Percentiles rank a stretch among this genome's conserved stretches.
These are phyloP conservation scores for Cavia aperea DNA, from an alignment of 2,113 vertebrate genomes.

Conservation along the genomic window DNA sequence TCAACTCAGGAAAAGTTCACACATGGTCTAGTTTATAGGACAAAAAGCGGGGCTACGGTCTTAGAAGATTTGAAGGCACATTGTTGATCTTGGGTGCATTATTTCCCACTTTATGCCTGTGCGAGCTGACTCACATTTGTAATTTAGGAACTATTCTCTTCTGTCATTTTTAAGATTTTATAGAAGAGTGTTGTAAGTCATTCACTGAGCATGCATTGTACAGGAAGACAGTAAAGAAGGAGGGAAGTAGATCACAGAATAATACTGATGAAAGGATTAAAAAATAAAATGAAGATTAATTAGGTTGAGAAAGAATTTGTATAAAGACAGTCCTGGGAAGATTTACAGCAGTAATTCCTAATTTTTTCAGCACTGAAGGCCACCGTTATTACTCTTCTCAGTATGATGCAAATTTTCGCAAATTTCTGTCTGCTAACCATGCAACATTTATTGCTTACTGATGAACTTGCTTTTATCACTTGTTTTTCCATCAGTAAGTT, in stretches of 20 bases:
- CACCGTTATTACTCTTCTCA: slow-evolving; percentile 25
- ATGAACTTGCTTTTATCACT: slow-evolving; percentile 32
- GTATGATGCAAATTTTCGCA: background rate
- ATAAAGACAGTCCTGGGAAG: slow-evolving; percentile 9
- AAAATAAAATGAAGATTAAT: background rate
- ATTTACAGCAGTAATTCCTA: background rate
- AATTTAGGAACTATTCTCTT: background rate
- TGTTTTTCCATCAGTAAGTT: background rate
- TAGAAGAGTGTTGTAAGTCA: background rate
- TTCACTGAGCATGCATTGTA: fast-evolving
- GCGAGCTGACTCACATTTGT: background rate
- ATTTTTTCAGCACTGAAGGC: background rate
- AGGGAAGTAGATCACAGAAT: background rate
- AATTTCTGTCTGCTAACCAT: background rate
- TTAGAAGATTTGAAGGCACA: background rate
- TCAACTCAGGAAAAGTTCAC: background rate
- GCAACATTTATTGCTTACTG: background rate
- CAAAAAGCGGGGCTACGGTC: background rate
- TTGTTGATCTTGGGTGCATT: fast-evolving
- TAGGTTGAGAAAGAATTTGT: background rate
- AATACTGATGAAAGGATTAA: background rate
- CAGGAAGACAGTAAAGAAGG: background rate
- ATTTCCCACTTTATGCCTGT: background rate
- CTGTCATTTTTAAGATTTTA: background rate
- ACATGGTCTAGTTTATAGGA: fast-evolving